phyloP scores from a whole-genome alignment of 2,888 invertebrate species.

The Strigamia crassipes region DNA sequence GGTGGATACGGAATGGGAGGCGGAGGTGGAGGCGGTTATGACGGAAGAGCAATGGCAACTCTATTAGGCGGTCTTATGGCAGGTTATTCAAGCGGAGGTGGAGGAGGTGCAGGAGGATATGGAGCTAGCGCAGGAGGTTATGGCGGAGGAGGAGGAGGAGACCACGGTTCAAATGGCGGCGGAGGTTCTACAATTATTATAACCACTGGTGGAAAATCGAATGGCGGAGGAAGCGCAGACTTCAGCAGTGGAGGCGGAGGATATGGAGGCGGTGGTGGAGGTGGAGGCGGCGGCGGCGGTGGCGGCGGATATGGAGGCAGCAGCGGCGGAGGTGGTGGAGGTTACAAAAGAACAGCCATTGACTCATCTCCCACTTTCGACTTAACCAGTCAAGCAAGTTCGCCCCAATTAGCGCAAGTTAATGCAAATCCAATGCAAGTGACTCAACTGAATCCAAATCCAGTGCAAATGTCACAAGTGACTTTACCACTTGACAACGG shows the following conservation, averaged over 20 bases:
- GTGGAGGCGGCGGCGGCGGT: background rate
- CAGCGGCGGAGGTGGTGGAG: background rate
- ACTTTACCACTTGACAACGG: background rate
- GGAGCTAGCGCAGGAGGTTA: background rate
- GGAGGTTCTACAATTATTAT: background rate
- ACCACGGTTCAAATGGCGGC: background rate
- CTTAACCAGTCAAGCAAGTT: background rate
- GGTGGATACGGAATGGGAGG: background rate
- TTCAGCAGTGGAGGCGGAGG: background rate
- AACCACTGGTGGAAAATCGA: background rate
- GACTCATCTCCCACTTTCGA: background rate
- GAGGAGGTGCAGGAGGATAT: background rate
- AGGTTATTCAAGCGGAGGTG: background rate
- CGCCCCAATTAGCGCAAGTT: background rate
- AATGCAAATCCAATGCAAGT: conserved; percentile 2
- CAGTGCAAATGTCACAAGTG: background rate
- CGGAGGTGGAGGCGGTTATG: background rate
- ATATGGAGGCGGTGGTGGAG: background rate
- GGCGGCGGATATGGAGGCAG: background rate
- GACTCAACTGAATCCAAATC: background rate
- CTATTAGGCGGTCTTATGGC: background rate
- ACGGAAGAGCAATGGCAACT: background rate
- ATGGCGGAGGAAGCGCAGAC: background rate
- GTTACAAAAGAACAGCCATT: background rate
- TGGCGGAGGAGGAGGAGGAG: background rate